A percentile compares a stretch with the other conserved stretches of the same genome.
These are phyloP conservation scores for Orycteropus afer DNA, from an alignment of 2,113 vertebrate genomes.

Conservation along the genomic window DNA sequence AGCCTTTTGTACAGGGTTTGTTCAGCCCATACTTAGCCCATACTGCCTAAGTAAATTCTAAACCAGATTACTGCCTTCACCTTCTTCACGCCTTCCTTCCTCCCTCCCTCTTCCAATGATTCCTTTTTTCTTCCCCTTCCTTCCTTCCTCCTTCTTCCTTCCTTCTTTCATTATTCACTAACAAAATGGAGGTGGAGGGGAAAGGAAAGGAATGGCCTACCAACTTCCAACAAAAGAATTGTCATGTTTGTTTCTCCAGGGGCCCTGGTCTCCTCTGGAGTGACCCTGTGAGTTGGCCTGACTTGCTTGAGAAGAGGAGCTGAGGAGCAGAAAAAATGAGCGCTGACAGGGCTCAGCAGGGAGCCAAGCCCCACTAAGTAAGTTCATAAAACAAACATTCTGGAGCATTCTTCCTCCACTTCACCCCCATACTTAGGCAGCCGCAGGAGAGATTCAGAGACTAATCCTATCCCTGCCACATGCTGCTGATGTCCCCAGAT, in stretches of 20 bases:
- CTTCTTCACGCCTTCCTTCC: background rate
- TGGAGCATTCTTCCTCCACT: background rate
- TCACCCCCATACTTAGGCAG: background rate
- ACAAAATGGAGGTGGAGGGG: background rate
- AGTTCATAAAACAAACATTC: constrained; percentile 59
- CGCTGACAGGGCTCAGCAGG: background rate
- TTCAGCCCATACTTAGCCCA: background rate
- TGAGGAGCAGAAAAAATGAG: background rate
- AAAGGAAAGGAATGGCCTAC: background rate
- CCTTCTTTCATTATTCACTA: background rate
- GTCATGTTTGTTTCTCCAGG: background rate
- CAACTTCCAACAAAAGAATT: background rate
- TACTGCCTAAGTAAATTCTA: background rate
- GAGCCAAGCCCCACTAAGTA: background rate
- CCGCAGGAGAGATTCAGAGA: background rate
- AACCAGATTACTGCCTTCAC: background rate
- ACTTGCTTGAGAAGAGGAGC: background rate
- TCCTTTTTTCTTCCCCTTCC: background rate
- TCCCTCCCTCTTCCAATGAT: background rate
- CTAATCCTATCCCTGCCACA: background rate
- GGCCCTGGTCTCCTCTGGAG: background rate
- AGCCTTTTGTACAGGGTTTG: background rate
- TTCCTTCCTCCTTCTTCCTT: background rate
- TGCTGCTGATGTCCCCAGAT: background rate
- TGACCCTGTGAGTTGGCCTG: background rate